Conservation (phyloP, 2,888 invertebrate genomes). For the Escarpia spicata region DNA sequence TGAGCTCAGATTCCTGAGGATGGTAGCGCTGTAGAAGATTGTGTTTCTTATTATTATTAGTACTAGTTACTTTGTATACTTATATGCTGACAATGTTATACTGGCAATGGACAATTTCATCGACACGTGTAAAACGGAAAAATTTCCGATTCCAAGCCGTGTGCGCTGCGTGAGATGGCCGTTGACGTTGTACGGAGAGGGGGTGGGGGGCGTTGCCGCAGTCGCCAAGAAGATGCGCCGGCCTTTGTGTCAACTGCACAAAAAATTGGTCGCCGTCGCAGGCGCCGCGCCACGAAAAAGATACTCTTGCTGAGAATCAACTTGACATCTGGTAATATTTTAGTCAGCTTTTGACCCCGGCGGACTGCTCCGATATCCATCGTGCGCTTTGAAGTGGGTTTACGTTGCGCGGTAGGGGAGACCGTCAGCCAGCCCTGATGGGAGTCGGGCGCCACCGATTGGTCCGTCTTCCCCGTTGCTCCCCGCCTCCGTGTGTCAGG, state of each 20-base stretch:
- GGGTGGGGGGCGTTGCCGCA: not conserved
- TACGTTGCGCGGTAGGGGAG: not conserved
- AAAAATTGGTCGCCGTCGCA: not conserved
- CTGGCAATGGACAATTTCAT: not conserved
- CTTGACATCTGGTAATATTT: constrained; percentile 16
- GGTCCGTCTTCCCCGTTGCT: not conserved
- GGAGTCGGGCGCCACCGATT: not conserved
- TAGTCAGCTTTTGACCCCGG: not conserved
- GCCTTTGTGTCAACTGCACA: not conserved
- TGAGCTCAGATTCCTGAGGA: too few species aligned
- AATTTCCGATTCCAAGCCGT: not conserved
- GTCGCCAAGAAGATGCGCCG: not conserved
- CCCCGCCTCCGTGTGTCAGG: not conserved
- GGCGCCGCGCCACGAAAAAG: not conserved
- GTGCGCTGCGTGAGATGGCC: not conserved
- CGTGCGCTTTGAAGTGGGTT: constrained; percentile 16
- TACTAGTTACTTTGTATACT: too few species aligned
- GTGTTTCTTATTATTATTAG: too few species aligned
- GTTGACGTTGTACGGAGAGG: not conserved
- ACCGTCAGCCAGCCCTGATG: not conserved
- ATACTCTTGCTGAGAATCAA: constrained; percentile 12
- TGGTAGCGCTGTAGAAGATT: too few species aligned
- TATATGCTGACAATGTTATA: too few species aligned
- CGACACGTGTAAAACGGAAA: not conserved
- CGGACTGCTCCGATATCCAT: constrained; percentile 13